Evolutionary conservation across 2,888 invertebrate genomes (phyloP), one percentile per base, ranked within the genome.

Genomic region (Callyntrura sp.): DNA sequence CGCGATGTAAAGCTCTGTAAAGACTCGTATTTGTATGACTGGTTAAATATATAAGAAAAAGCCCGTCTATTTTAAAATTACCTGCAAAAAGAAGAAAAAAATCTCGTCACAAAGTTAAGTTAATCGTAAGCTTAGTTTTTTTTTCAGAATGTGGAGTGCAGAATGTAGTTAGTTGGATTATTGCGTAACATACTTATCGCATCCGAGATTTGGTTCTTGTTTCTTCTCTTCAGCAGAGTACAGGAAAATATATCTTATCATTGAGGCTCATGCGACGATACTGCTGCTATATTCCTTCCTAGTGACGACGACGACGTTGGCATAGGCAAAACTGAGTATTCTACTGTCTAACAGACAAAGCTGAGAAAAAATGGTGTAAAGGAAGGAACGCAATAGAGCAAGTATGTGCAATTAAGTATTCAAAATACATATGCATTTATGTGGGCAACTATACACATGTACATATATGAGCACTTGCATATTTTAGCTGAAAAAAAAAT

Each of bases 31-130:
- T 43, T 68, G 35, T 68, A 68, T 43, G 35, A 35, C n/a, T 57
- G 23, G 35, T 35, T 35, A 35, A 65, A 65, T 14, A 65, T 17
- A 51, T 51, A n/a, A 73, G 43, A 17, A 20, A 55, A 78, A 78
- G 55, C 55, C 11, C 28, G 78, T 51, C 78, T 79, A 79, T 57
- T 79, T 60, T 79, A 79, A 79, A 79, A 79, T 79, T 79, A 79
- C 79, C 79, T 79, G 79, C 79, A 79, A 57, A 57, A 35, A 79
- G 20, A 25, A 57, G 20, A 78, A 78, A 73, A 73, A 55, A 79
- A 60, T 79, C 57, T 25, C 48, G 76, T 51, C 20, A 76, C 51
- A 23, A 76, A 76, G 70, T 73, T 76, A 76, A 76, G 48, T 76
- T 76, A 23, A 48, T 51, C 25, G 51, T 4, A 76, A 76, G 51